Percentiles rank a stretch among this genome's conserved stretches.
phyloP scores from a whole-genome alignment of 2,888 invertebrate genomes.

The Drosophila fungiperda region DNA sequence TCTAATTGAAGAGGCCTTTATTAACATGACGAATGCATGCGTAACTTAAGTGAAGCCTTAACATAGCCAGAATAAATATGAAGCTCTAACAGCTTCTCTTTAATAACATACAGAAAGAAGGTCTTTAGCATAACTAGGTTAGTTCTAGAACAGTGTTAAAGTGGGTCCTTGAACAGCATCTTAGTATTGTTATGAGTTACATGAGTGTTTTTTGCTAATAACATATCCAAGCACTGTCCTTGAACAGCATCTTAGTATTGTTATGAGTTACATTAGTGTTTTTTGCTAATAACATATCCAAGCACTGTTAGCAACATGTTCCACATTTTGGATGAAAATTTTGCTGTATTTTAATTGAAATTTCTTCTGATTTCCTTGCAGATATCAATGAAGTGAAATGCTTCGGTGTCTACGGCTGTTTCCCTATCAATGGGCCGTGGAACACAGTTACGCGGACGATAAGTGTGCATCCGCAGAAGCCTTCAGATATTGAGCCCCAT shows the following conservation, averaged over 20 bases:
- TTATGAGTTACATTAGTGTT: too few species aligned
- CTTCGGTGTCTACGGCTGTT: constrained; percentile 93
- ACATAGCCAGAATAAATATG: not conserved
- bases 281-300: not conserved
- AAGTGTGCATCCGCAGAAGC: constrained; percentile 91
- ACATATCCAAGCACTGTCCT: too few species aligned
- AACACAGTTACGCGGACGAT: constrained; percentile 91
- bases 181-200: not conserved
- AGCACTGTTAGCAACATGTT: not conserved
- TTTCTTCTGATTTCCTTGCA: constrained; percentile 37
- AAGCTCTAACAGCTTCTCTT: not conserved
- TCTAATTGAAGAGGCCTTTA: not conserved
- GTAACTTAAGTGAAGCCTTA: not conserved
- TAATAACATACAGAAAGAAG: not conserved
- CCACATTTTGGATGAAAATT: not conserved
- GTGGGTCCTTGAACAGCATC: not conserved
- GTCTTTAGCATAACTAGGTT: not conserved
- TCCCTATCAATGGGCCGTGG: constrained; percentile 92
- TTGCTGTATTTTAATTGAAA: not conserved
- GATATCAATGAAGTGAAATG: constrained; percentile 87
- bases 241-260: too few species aligned
- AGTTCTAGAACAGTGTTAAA: not conserved
- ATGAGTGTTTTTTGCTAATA: not conserved
- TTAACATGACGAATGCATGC: not conserved
- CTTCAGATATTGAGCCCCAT: constrained; percentile 87